Evolutionary conservation across 2,888 invertebrate genomes (phyloP).

Genomic region (Polia nebulosa): DNA sequence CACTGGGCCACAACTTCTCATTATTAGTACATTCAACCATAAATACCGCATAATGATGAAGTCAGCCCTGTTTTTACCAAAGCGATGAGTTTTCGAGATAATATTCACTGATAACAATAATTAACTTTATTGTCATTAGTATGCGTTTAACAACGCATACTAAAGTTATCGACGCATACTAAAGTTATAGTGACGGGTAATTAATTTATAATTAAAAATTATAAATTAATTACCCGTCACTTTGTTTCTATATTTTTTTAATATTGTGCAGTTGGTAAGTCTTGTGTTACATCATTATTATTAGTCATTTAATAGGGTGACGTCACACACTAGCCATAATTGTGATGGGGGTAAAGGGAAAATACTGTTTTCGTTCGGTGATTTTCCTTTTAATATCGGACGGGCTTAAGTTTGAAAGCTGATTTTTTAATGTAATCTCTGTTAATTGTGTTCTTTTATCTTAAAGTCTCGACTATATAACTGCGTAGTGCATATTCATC

Average conservation of each 20-base stretch:
- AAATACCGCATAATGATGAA: neutral
- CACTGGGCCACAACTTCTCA: too few relatives aligned
- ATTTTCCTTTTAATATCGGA: neutral
- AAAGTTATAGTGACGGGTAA: too few relatives aligned
- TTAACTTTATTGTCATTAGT: too few relatives aligned
- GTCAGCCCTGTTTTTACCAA: neutral
- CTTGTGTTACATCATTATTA: constrained; percentile 6
- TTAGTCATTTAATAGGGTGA: neutral
- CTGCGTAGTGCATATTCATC: neutral
- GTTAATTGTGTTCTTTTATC: neutral
- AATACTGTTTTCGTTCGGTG: neutral
- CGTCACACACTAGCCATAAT: neutral
- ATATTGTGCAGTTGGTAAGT: neutral
- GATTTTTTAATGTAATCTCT: neutral
- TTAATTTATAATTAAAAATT: constrained; percentile 26
- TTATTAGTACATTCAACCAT: neutral
- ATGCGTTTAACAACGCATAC: neutral
- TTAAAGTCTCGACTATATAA: neutral
- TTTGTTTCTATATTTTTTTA: constrained; percentile 13
- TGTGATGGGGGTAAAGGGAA: neutral
- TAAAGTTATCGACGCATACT: neutral
- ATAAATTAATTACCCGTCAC: constrained; percentile 24
- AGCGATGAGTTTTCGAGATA: neutral
- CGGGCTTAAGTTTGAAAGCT: neutral
- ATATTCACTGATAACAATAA: neutral